Evolutionary conservation across 1,140 invertebrate species (phyloP).

Genomic region (Batillaria attramentaria): DNA sequence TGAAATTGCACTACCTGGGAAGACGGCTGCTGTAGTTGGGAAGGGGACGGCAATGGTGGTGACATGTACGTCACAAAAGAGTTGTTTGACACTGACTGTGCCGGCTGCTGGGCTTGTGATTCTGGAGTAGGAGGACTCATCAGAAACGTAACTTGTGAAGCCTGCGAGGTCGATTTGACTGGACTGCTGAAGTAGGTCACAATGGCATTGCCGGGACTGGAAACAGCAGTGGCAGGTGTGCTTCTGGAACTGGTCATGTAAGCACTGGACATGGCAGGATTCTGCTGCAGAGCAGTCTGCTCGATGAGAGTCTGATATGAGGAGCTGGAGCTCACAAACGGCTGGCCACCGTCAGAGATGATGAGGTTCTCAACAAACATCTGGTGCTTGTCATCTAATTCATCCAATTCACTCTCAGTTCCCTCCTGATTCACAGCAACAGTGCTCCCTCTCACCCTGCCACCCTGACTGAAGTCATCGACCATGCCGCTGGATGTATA

Average conservation of each 20-base stretch:
- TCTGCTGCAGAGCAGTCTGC: too few relatives aligned
- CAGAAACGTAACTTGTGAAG: neutral
- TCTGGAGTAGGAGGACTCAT: neutral
- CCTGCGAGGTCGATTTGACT: neutral
- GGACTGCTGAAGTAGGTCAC: neutral
- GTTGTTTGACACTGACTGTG: neutral
- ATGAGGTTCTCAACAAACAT: constrained; percentile 25
- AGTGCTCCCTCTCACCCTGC: too few relatives aligned
- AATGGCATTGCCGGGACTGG: neutral
- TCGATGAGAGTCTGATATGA: too few relatives aligned
- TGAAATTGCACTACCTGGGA: constrained; percentile 16
- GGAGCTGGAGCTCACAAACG: too few relatives aligned
- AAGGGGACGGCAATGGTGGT: neutral
- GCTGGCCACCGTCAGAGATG: constrained; percentile 6
- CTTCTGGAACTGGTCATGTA: too few relatives aligned
- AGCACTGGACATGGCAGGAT: too few relatives aligned
- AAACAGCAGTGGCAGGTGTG: too few relatives aligned
- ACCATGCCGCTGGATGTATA: too few relatives aligned
- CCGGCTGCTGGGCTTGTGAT: neutral
- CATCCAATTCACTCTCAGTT: neutral
- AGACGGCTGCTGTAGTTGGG: constrained; percentile 9
- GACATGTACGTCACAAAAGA: constrained; percentile 5
- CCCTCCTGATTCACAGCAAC: neutral
- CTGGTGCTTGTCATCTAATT: neutral
- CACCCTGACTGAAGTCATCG: too few relatives aligned